Percentiles rank a stretch among this genome's conserved stretches.
phyloP scores from a whole-genome alignment of 2,797 vertebrate genomes.

The Galagoides demidoff region DNA sequence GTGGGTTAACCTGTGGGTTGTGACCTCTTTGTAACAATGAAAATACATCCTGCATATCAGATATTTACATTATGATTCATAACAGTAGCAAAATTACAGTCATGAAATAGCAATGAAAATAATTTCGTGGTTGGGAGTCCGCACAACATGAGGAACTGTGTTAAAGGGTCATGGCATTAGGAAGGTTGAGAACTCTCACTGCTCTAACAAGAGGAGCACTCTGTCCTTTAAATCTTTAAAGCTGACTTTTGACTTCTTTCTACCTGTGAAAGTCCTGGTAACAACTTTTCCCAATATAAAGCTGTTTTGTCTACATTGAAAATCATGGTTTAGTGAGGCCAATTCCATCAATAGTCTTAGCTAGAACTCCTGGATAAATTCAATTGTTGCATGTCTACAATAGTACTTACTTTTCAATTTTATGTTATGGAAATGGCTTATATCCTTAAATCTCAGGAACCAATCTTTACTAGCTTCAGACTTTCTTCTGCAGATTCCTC shows the following conservation, averaged over 20 bases:
- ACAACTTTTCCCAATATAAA: no score
- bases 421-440: not conserved
- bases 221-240: not conserved
- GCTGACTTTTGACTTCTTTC: not conserved
- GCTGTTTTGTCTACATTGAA: not conserved
- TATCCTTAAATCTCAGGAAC: not conserved
- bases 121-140: no score
- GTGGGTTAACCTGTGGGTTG: no score
- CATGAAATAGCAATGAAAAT: no score
- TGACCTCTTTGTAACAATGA: no score
- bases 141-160: no score
- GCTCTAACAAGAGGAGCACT: not conserved
- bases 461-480: not conserved
- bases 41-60: no score
- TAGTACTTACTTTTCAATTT: not conserved
- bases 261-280: not conserved
- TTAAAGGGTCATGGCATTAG: no score
- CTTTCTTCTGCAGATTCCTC: not conserved
- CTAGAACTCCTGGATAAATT: not conserved
- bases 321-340: not conserved
- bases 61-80: no score
- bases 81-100: no score
- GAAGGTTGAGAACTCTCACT: no score
- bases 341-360: not conserved
- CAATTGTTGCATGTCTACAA: not conserved